Evolutionary conservation across 2,113 vertebrate genomes (phyloP).

Genomic region (Pithys albifrons): DNA sequence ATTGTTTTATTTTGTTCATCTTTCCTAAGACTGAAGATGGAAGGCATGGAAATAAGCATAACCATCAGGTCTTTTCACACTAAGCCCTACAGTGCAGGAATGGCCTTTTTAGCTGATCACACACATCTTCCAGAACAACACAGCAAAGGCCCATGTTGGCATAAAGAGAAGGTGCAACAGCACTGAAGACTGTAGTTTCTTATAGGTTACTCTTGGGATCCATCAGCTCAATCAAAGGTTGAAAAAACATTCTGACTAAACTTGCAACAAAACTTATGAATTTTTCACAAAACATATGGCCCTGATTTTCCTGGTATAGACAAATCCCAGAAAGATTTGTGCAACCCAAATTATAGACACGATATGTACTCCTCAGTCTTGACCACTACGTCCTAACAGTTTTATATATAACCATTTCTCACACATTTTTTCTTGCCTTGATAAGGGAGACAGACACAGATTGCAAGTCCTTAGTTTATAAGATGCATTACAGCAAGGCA

Average conservation of each 20-base stretch:
- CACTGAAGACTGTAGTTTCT: background rate
- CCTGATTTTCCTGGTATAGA: background rate
- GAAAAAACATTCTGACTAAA: background rate
- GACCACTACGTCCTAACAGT: background rate
- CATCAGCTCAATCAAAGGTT: background rate
- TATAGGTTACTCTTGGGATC: background rate
- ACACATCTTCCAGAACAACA: background rate
- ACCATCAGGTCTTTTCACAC: background rate
- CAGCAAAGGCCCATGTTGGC: background rate
- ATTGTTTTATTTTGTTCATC: background rate
- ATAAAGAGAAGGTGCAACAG: background rate
- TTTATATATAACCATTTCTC: background rate
- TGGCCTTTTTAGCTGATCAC: background rate
- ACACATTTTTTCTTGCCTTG: background rate
- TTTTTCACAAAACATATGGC: background rate
- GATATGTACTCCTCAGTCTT: background rate
- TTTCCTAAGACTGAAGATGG: background rate
- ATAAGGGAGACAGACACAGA: background rate
- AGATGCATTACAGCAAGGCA: background rate
- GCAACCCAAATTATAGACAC: background rate
- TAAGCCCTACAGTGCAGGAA: background rate
- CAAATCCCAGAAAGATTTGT: background rate
- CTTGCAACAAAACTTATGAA: background rate
- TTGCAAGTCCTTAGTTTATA: background rate
- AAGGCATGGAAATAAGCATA: background rate